phyloP scores from a whole-genome alignment of 2,888 invertebrate species.

The Drosophila meridiana region DNA sequence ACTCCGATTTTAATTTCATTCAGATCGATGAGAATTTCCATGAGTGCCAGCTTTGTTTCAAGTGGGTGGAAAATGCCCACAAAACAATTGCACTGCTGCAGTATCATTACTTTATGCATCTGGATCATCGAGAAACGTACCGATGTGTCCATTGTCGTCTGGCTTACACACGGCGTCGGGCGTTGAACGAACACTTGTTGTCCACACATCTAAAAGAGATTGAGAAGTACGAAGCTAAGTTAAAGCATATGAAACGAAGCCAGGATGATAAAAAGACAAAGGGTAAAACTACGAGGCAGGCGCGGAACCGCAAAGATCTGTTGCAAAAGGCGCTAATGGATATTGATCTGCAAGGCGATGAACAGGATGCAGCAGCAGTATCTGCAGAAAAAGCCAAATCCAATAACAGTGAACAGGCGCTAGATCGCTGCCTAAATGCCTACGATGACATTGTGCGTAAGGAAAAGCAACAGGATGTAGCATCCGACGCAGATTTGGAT shows the following conservation, averaged over 20 bases:
- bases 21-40: conserved; percentile 75
- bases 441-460: conserved; percentile 73
- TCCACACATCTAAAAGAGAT: conserved; percentile 59
- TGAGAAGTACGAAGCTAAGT: conserved; percentile 57
- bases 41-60: conserved; percentile 77
- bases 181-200: conserved; percentile 69
- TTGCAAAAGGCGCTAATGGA: conserved; percentile 73
- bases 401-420: conserved; percentile 66
- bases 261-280: conserved; percentile 25
- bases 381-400: conserved; percentile 3
- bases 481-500: conserved; percentile 48
- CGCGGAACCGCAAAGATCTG: conserved; percentile 63
- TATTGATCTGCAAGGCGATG: conserved; percentile 71
- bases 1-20: conserved; percentile 75
- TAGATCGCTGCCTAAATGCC: conserved; percentile 77
- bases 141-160: conserved; percentile 74
- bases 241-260: conserved; percentile 49
- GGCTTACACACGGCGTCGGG: conserved; percentile 73
- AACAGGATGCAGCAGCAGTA: conserved; percentile 19
- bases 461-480: conserved; percentile 38
- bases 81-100: conserved; percentile 79
- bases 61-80: conserved; percentile 79
- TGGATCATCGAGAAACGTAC: conserved; percentile 75
- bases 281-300: not conserved
- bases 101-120: conserved; percentile 80